phyloP scores from a whole-genome alignment of 2,888 invertebrate species.

The Hesperia comma region DNA sequence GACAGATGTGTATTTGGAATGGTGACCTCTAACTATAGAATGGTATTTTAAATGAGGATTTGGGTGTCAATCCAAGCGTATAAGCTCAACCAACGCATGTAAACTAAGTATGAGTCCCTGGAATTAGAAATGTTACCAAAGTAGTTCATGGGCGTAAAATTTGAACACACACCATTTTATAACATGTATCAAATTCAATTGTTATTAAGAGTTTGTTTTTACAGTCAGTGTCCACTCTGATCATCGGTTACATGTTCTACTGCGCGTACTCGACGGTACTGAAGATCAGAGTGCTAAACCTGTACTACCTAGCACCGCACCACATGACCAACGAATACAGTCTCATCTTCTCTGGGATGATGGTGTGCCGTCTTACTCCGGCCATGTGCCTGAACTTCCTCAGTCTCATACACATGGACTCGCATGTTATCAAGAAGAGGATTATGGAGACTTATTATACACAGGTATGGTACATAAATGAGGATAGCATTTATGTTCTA shows the following conservation, averaged over 20 bases:
- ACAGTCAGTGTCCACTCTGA: slow-evolving; percentile 93
- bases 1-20: too few species aligned
- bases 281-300: slow-evolving; percentile 96
- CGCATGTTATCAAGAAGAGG: slow-evolving; percentile 92
- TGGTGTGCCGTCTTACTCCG: slow-evolving; percentile 97
- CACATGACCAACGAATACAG: slow-evolving; percentile 99
- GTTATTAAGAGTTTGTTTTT: slow-evolving; percentile 20
- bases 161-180: too few species aligned
- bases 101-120: too few species aligned
- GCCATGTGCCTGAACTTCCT: slow-evolving; percentile 99
- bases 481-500: too few species aligned
- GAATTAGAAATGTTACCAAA: too few species aligned
- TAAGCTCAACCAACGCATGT: too few species aligned
- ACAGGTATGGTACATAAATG: slow-evolving; percentile 84
- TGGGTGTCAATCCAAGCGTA: too few species aligned
- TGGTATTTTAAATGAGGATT: too few species aligned
- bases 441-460: slow-evolving; percentile 97
- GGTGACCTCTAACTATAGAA: too few species aligned
- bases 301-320: slow-evolving; percentile 98
- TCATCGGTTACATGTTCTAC: slow-evolving; percentile 97
- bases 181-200: too few species aligned
- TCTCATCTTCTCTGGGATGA: slow-evolving; percentile 99
- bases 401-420: slow-evolving; percentile 98
- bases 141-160: too few species aligned
- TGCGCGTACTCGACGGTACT: slow-evolving; percentile 99